Evolutionary conservation across 2,888 invertebrate genomes (phyloP).

Genomic region (Eutolmus rufibarbis): DNA sequence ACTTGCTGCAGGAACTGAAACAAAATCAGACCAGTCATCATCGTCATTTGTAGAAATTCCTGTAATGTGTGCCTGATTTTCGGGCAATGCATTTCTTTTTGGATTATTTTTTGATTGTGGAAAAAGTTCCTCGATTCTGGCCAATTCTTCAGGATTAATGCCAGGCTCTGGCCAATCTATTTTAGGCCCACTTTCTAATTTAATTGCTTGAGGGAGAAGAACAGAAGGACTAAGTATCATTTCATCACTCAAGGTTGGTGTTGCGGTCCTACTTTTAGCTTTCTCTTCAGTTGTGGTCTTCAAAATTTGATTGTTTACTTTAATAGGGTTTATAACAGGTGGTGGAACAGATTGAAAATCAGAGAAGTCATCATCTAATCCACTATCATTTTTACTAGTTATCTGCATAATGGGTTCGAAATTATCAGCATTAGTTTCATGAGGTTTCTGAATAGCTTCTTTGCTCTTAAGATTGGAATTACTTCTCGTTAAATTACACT

Average conservation of each 20-base stretch:
- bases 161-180: constrained; percentile 66
- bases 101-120: constrained; percentile 52
- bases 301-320: background rate
- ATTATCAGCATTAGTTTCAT: background rate
- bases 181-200: constrained; percentile 55
- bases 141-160: constrained; percentile 58
- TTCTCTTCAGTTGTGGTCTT: background rate
- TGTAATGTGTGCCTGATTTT: constrained; percentile 29
- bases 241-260: constrained; percentile 50
- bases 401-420: background rate
- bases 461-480: background rate
- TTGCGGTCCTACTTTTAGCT: constrained; percentile 51
- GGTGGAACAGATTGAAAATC: constrained; percentile 63
- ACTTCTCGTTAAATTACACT: background rate
- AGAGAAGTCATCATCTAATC: constrained; percentile 63
- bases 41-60: constrained; percentile 54
- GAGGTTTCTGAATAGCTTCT: background rate
- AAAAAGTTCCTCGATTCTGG: constrained; percentile 60
- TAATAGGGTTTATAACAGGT: constrained; percentile 46
- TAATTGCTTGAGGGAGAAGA: constrained; percentile 57
- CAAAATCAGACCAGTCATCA: constrained; percentile 68
- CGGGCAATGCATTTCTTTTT: background rate
- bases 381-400: constrained; percentile 44
- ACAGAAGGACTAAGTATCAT: constrained; percentile 61
- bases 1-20: constrained; percentile 57